Evolutionary conservation across 1,140 invertebrate species (phyloP), one percentile per base, ranked within the genome.

Genomic region (Acromyrmex echinatior): DNA sequence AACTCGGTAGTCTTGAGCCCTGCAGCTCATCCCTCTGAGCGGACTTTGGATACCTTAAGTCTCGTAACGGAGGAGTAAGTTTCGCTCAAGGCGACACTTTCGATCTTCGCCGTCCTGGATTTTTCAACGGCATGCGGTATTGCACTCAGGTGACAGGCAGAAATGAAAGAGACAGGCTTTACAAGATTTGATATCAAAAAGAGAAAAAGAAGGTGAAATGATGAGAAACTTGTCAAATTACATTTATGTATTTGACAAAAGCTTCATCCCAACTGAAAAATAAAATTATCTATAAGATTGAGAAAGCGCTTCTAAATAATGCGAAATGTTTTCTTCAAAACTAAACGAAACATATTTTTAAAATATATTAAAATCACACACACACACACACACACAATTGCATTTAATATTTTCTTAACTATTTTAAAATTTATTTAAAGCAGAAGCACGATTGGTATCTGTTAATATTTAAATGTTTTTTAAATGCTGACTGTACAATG

Each of bases 1-100:
- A 88, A 88, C 90, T 91, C 82, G 60, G 73, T 88, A 87, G 80
- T 66, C 70, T 60, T 84, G 70, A 87, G 76, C 89, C 39, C 31
- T 14, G 60, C 62, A 39, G 74, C 39, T 81, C 81, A 58, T 86
- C 90, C 60, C 31, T 62, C 25, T 62, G 39, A 65, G 39, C 25
- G 71, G 74, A 86, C 56, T 77, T 65, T 28, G 77, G 35, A 53
- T 51, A 56, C 35, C 74, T 77, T 49, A 53, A 60, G 63, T 76
- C 74, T 35, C 56, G 51, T 45, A 81, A 65, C 53, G 63, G 66
- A 63, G 12, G 62, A 85, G 74, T 39, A 79, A 85, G 79, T 85
- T 81, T 70, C 81, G 86, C 68, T 86, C 68, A 58, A 60, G 82
- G 60, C 56, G 86, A 82, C 81, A 84, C 80, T 86, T 65, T 77